These are phyloP conservation scores for Drosophila mauritiana DNA, from an alignment of 1,140 invertebrate genomes.

Conservation along the genomic window DNA sequence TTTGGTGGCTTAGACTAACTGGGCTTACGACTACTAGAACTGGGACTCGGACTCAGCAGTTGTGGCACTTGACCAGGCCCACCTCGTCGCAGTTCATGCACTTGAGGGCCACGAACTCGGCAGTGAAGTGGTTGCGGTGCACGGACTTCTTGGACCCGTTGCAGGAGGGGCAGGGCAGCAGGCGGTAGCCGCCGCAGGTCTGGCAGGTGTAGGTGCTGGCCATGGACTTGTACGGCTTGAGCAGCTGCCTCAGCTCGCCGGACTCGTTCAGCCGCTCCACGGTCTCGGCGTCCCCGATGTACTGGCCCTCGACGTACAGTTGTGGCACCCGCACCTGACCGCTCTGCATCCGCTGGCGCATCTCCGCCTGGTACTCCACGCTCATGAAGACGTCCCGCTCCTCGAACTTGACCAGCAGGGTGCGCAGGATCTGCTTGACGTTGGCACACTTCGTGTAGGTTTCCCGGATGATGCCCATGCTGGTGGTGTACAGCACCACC, in stretches of 20 bases:
- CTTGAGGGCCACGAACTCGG: constrained; percentile 96
- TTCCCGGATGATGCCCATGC: constrained; percentile 95
- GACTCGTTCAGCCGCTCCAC: constrained; percentile 96
- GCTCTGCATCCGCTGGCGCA: constrained; percentile 91
- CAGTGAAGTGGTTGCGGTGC: constrained; percentile 96
- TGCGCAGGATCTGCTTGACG: constrained; percentile 96
- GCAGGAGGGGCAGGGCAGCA: constrained; percentile 95
- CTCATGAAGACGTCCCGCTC: constrained; percentile 98
- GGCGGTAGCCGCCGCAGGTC: constrained; percentile 95
- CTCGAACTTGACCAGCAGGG: constrained; percentile 95
- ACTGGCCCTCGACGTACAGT: constrained; percentile 95
- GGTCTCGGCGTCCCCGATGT: constrained; percentile 94
- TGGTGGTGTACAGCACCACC: constrained; percentile 96
- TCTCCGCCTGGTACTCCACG: constrained; percentile 93
- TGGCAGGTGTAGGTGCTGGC: constrained; percentile 92
- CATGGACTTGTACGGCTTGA: constrained; percentile 95
- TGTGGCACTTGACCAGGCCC: constrained; percentile 94
- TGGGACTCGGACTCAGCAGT: constrained; percentile 86
- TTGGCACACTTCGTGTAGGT: constrained; percentile 95
- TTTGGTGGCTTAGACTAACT: constrained; percentile 44
- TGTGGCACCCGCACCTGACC: constrained; percentile 93
- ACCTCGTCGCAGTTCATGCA: constrained; percentile 98
- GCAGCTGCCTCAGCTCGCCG: constrained; percentile 93
- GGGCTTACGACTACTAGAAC: constrained; percentile 40
- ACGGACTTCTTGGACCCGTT: constrained; percentile 98